Evolutionary conservation across 1,140 invertebrate species (phyloP).

Genomic region (Nomia melanderi): DNA sequence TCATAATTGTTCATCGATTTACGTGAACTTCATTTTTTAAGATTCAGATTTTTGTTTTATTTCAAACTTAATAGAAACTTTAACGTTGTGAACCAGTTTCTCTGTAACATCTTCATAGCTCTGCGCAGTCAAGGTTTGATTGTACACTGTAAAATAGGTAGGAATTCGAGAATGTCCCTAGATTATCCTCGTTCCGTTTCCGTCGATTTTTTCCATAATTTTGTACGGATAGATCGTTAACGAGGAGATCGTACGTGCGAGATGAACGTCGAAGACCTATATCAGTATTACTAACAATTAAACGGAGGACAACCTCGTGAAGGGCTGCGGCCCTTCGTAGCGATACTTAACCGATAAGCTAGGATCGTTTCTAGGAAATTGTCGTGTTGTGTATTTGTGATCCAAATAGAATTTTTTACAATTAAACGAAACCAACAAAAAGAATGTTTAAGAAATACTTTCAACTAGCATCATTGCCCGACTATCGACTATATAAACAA

Average conservation of each 20-base stretch:
- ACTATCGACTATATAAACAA: too few species aligned
- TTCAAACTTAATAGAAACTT: too few species aligned
- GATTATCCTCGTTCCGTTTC: not conserved
- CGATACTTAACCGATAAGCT: conserved; percentile 56
- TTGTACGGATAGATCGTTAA: conserved; percentile 4
- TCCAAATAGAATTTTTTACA: too few species aligned
- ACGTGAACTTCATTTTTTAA: too few species aligned
- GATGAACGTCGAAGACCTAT: conserved; percentile 69
- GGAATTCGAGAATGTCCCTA: not conserved
- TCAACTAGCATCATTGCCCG: too few species aligned
- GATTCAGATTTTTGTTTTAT: too few species aligned
- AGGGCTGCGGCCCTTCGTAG: conserved; percentile 39
- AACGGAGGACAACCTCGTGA: conserved; percentile 51
- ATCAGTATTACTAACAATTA: conserved; percentile 72
- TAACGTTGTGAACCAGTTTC: too few species aligned
- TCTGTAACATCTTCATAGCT: too few species aligned
- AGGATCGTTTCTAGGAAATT: conserved; percentile 43
- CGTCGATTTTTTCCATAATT: conserved; percentile 14
- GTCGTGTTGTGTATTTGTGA: conserved; percentile 7
- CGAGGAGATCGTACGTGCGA: not conserved
- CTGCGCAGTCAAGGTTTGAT: too few species aligned
- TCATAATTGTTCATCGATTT: too few species aligned
- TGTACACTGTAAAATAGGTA: not conserved
- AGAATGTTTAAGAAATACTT: too few species aligned
- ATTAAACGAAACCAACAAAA: too few species aligned